These are phyloP conservation scores for Lottia scabra DNA, from an alignment of 2,888 invertebrate genomes.

Conservation along the genomic window DNA sequence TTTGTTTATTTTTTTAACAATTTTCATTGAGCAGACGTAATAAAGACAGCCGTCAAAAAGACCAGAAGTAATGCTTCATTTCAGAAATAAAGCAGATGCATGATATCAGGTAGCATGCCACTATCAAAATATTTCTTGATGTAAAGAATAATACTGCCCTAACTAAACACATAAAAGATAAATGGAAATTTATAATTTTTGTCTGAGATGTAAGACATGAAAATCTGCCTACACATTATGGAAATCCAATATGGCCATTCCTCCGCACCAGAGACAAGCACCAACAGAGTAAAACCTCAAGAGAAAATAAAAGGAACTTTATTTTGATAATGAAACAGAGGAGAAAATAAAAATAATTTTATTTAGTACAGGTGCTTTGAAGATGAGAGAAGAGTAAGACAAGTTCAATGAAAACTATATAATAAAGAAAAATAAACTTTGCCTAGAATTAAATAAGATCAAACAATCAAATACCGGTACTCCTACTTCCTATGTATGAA, in stretches of 20 bases:
- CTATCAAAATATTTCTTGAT: background rate
- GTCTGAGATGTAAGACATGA: too few species aligned
- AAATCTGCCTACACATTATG: too few species aligned
- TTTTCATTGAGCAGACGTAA: background rate
- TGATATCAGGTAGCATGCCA: background rate
- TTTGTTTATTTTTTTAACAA: background rate
- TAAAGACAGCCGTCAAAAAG: background rate
- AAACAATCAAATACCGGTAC: too few species aligned
- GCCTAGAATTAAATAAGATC: too few species aligned
- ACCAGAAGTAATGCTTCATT: constrained; percentile 3
- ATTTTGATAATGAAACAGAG: background rate
- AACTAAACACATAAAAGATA: background rate
- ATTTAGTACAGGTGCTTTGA: background rate
- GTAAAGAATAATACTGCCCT: constrained; percentile 2
- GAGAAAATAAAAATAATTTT: constrained; percentile 1
- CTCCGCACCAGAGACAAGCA: too few species aligned
- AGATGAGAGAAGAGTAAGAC: background rate
- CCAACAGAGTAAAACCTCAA: too few species aligned
- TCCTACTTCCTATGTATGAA: too few species aligned
- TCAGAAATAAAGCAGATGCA: constrained; percentile 4
- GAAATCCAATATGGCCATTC: too few species aligned
- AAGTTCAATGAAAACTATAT: background rate
- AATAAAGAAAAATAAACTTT: constrained; percentile 1
- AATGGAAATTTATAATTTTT: too few species aligned
- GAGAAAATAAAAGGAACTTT: background rate